These are phyloP conservation scores for Crotalus adamanteus DNA, from an alignment of 2,797 vertebrate genomes.

Conservation along the genomic window DNA sequence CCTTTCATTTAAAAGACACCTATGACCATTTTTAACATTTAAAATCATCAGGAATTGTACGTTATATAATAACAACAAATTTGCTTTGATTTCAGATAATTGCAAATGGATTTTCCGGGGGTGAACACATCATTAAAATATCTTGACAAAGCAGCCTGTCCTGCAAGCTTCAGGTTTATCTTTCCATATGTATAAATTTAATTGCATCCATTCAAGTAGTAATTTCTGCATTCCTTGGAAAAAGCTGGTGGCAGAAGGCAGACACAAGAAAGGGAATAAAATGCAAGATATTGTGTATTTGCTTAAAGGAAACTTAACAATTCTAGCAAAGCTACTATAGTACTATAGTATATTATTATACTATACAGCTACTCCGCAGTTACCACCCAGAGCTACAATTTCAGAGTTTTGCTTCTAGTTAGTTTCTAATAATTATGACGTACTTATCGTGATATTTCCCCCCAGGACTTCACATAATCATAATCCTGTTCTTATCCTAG, in stretches of 20 bases:
- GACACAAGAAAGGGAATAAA: background rate
- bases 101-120: background rate
- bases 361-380: background rate
- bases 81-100: background rate
- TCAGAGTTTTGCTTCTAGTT: background rate
- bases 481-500: background rate
- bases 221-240: background rate
- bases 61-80: background rate
- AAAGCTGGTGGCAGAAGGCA: background rate
- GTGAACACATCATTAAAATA: background rate
- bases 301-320: background rate
- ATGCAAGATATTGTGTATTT: background rate
- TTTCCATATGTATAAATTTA: background rate
- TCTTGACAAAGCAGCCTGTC: background rate
- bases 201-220: background rate
- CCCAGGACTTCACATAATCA: no score
- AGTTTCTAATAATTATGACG: background rate
- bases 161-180: background rate
- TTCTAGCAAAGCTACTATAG: background rate
- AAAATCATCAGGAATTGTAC: background rate
- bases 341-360: no score
- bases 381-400: background rate
- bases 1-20: background rate
- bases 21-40: no score
- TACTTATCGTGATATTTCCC: background rate